Evolutionary conservation across 23 tunicate species (phyloP), one percentile per base, ranked within the genome.

Genomic region (Oikopleura albicans): DNA sequence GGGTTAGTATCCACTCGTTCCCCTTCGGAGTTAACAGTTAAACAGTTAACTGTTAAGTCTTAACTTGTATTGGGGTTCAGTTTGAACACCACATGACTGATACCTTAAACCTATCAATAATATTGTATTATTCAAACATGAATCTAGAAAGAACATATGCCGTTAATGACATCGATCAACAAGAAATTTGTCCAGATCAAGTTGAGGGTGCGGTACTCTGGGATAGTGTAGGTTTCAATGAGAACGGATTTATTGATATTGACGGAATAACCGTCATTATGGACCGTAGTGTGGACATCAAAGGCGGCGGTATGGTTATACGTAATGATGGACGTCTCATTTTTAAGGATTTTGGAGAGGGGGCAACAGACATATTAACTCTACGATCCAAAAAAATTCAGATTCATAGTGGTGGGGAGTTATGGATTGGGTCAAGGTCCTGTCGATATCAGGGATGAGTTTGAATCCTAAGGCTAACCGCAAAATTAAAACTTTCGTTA

Each of bases 371-470:
- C n/a, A n/a, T n/a, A n/a, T n/a, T n/a, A n/a, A n/a, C n/a, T n/a
- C n/a, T n/a, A 22, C 63, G 63, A 12, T 12, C 63, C 12, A 49
- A 49, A 49, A 8, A 8, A 8, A 49, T 49, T 22, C 16, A 49
- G 12, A 49, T 49, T 49, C 12, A 8, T 49, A 31, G 31, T 37
- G 37, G 37, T 31, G 79, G 79, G 4, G 79, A 71, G 31, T 22
- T 71, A 2, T 71, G 79, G 79, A 29, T 29, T 16, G 79, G 79
- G 4, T 71, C 79, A 16, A 27, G 79, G 31, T 22, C 4, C 37
- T 71, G 79, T 71, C 79, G 79, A 71, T 71, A 71, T 71, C 36
- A 71, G 31, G 79, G 79, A 71, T n/a, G n/a, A n/a, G n/a, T n/a
- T n/a, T n/a, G n/a, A n/a, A n/a, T n/a, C n/a, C n/a, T n/a, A n/a